A percentile compares a stretch with the other conserved stretches of the same genome.
Evolutionary conservation across 1,140 invertebrate genomes (phyloP).

Genomic region (Hestina assimilis): DNA sequence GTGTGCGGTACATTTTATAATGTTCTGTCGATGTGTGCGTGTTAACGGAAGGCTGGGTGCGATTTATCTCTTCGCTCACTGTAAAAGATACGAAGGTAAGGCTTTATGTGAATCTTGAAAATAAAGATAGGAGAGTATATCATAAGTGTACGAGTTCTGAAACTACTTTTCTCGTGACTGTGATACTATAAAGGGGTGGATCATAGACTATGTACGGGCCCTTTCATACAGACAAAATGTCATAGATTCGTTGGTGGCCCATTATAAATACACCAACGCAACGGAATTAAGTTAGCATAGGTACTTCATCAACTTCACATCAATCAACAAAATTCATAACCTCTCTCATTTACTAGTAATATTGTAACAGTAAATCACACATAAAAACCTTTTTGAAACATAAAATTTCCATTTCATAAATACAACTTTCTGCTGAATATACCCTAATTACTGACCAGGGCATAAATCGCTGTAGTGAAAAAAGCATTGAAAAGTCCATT

Average conservation of each 20-base stretch:
- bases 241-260: too few relatives aligned
- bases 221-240: too few relatives aligned
- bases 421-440: neutral
- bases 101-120: slow-evolving; percentile 4
- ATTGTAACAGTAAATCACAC: neutral
- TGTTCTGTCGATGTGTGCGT: neutral
- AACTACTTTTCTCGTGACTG: neutral
- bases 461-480: slow-evolving; percentile 9
- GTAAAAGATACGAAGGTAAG: slow-evolving; percentile 4
- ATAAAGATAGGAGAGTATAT: slow-evolving; percentile 5
- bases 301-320: too few relatives aligned
- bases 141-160: neutral
- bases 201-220: too few relatives aligned
- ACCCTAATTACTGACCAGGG: slow-evolving; percentile 3
- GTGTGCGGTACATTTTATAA: neutral
- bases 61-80: slow-evolving; percentile 3
- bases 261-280: too few relatives aligned
- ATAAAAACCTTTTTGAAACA: neutral
- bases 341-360: too few relatives aligned
- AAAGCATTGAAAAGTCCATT: slow-evolving; percentile 5
- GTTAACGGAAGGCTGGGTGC: neutral
- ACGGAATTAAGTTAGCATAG: too few relatives aligned
- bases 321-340: too few relatives aligned
- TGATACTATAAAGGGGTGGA: neutral
- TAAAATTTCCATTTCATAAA: neutral